phyloP scores from a whole-genome alignment of 2,888 invertebrate genomes.

The Oxycera nigricornis region DNA sequence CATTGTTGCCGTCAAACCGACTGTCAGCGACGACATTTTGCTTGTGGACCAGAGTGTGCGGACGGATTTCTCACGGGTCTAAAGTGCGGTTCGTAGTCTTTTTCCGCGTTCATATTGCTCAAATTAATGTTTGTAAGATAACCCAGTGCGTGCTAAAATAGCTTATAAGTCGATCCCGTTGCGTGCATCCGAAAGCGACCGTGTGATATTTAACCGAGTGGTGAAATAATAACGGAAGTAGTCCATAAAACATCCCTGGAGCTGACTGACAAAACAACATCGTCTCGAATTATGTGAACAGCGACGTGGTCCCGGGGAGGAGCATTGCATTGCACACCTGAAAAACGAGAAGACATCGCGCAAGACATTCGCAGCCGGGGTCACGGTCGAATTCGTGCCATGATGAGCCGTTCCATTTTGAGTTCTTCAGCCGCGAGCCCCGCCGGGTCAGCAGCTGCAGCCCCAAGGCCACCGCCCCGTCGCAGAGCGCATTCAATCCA shows the following conservation, averaged over 20 bases:
- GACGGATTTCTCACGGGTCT: background rate
- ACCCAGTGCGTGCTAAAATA: background rate
- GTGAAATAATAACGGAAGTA: conserved; percentile 7
- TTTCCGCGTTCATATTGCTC: too few species aligned
- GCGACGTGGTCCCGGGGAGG: background rate
- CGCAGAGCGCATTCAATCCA: conserved; percentile 56
- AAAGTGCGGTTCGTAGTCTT: background rate
- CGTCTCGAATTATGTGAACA: conserved; percentile 32
- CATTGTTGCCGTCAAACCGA: too few species aligned
- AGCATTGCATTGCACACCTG: conserved; percentile 17
- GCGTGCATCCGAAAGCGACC: background rate
- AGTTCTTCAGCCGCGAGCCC: conserved; percentile 38
- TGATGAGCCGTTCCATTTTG: conserved; percentile 43
- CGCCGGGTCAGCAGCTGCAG: conserved; percentile 46
- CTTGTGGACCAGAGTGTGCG: background rate
- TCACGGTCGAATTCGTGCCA: conserved; percentile 32
- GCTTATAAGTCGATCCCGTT: background rate
- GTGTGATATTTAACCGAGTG: background rate
- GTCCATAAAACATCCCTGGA: background rate
- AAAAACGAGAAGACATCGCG: conserved; percentile 29
- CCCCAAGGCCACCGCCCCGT: conserved; percentile 60
- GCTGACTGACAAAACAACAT: background rate
- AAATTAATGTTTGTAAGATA: background rate
- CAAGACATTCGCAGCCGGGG: conserved; percentile 30
- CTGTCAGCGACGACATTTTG: too few species aligned